A percentile compares a stretch with the other conserved stretches of the same genome.
Evolutionary conservation across 2,888 invertebrate species (phyloP).

Genomic region (Sphinx pinastri): DNA sequence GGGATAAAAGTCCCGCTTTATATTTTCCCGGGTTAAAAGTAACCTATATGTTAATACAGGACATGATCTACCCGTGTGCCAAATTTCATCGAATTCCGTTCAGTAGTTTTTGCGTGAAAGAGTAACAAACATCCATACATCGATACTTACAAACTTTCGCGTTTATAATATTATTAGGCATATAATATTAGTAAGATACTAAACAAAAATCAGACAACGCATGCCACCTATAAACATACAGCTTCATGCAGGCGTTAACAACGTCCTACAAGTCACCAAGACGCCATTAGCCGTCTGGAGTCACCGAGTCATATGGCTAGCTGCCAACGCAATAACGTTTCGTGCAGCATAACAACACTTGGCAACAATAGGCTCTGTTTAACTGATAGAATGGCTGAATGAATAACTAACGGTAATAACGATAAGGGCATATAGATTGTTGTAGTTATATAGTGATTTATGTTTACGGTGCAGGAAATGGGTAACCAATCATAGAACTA

Average conservation of each 20-base stretch:
- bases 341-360: conserved; percentile 51
- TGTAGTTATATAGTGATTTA: neutral
- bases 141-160: too few relatives aligned
- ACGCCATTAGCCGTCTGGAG: conserved; percentile 46
- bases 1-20: too few relatives aligned
- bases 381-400: conserved; percentile 35
- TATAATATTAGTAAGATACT: too few relatives aligned
- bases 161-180: too few relatives aligned
- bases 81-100: too few relatives aligned
- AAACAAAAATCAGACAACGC: neutral
- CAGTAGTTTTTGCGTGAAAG: too few relatives aligned
- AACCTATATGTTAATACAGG: too few relatives aligned
- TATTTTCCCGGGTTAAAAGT: too few relatives aligned
- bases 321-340: conserved; percentile 59
- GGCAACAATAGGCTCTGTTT: conserved; percentile 48
- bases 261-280: conserved; percentile 40
- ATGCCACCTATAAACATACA: conserved; percentile 20
- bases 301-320: conserved; percentile 48
- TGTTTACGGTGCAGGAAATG: neutral
- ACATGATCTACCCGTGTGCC: too few relatives aligned
- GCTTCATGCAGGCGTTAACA: conserved; percentile 24
- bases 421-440: conserved; percentile 3
- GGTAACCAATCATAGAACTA: too few relatives aligned
- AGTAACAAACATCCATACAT: too few relatives aligned
- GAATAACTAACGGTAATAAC: conserved; percentile 27